Conservation (phyloP, 2,797 vertebrate genomes). For the Helarctos malayanus region DNA sequence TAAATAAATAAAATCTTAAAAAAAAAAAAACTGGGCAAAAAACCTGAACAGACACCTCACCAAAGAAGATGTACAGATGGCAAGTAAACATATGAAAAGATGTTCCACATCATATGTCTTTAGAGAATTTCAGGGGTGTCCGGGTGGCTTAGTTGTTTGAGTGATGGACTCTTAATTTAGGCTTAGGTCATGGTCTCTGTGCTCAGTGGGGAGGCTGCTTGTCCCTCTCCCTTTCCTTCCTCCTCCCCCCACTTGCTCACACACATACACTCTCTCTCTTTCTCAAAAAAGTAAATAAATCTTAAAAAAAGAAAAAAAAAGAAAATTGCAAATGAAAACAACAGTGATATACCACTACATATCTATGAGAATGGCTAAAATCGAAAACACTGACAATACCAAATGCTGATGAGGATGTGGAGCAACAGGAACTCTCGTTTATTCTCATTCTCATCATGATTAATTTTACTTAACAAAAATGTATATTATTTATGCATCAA, state of each 20-base stretch:
- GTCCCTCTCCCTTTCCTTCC: not conserved
- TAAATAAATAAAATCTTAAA: too few species aligned
- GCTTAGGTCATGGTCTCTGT: not conserved
- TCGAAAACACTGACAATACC: not conserved
- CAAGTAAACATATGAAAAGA: not conserved
- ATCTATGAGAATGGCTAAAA: not conserved
- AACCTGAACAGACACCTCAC: not conserved
- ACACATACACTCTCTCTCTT: too few species aligned
- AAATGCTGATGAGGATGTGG: not conserved
- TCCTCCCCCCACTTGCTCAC: not conserved
- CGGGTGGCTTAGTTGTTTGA: not conserved
- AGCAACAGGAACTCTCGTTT: not conserved
- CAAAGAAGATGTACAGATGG: not conserved
- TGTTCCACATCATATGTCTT: not conserved
- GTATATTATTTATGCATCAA: not conserved
- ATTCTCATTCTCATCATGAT: too few species aligned
- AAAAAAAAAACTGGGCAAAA: not conserved
- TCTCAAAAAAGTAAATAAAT: not conserved
- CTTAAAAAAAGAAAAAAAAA: not conserved
- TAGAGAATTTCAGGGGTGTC: not conserved
- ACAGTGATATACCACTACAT: not conserved
- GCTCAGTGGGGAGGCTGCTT: not conserved
- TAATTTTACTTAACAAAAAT: conserved; percentile 41
- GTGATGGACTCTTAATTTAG: not conserved
- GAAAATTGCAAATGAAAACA: not conserved